Conservation (phyloP, 1,140 invertebrate genomes). For the Diorhabda elongata region DNA sequence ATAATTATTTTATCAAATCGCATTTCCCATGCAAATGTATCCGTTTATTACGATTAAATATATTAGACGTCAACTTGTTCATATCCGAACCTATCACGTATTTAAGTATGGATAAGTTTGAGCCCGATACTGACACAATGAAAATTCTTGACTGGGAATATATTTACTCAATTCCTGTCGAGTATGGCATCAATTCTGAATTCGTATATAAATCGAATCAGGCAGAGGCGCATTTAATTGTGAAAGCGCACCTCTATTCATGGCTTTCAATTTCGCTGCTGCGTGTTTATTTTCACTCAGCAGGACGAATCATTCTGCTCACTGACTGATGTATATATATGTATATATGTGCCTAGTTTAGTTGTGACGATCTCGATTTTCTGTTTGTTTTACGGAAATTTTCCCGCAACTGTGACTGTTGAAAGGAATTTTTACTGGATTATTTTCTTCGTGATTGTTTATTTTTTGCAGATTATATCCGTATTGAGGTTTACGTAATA, state of each 20-base stretch:
- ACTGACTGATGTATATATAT: slow-evolving; percentile 1
- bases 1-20: too few species aligned
- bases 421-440: slow-evolving; percentile 1
- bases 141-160: neutral
- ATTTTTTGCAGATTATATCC: neutral
- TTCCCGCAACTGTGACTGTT: neutral
- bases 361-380: neutral
- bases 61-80: too few species aligned
- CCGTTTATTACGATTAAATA: too few species aligned
- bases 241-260: slow-evolving; percentile 1
- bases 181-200: neutral
- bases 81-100: too few species aligned
- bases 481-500: too few species aligned
- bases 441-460: slow-evolving; percentile 2
- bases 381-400: slow-evolving; percentile 1
- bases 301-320: neutral
- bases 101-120: neutral
- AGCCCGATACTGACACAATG: neutral
- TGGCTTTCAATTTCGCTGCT: slow-evolving; percentile 1
- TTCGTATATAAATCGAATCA: neutral
- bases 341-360: slow-evolving; percentile 1
- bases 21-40: too few species aligned
- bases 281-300: slow-evolving; percentile 2
- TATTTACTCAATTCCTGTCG: neutral
- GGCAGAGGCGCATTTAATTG: slow-evolving; percentile 1